Evolutionary conservation across 2,113 vertebrate species (phyloP), one percentile per base, ranked within the genome.

Genomic region (Heterocephalus glaber): DNA sequence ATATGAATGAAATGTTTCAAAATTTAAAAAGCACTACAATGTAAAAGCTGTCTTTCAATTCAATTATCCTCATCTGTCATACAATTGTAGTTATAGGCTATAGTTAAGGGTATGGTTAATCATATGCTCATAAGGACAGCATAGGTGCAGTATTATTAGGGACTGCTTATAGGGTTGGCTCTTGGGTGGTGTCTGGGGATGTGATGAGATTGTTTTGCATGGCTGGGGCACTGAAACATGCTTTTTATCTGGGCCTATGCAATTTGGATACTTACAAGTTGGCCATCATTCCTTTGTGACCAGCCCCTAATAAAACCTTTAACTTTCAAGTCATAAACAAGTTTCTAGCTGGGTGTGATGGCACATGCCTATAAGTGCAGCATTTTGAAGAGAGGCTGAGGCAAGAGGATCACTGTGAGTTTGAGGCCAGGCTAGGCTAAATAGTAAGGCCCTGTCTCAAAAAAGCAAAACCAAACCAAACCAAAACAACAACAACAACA

Each of bases 1-100:
- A 93, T 41, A 93, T 93, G 1, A 98, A 95, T 38, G 33, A 91
- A 47, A 70, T 54, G 6, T 85, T 92, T 86, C 60, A 94, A 89
- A 82, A 52, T 52, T 24, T 56, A 93, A 87, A 91, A 97, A 72
- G 38, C 80, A 93, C 86, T 84, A 56, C 12, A 52, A 12, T 7
- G 52, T 12, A 8, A 93, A 93, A 92, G 47, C 17, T 86, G 20
- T 77, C 26, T 82, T 93, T 58, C 56, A 49, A 76, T 76, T 95
- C 58, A 92, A 89, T 72, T 58, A 93, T 80, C 9, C 13, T 41
- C 20, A 94, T 9, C 63, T 85, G 54, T 54, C 33, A 92, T 17
- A 49, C 49, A 95, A 61, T 0, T 92, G 35, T 35, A 90, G 49
- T 94, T 49, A 63, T 0, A 52, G 76, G 28, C 26, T 79, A 52